phyloP scores from a whole-genome alignment of 2,888 invertebrate genomes.

The Pterostichus niger region DNA sequence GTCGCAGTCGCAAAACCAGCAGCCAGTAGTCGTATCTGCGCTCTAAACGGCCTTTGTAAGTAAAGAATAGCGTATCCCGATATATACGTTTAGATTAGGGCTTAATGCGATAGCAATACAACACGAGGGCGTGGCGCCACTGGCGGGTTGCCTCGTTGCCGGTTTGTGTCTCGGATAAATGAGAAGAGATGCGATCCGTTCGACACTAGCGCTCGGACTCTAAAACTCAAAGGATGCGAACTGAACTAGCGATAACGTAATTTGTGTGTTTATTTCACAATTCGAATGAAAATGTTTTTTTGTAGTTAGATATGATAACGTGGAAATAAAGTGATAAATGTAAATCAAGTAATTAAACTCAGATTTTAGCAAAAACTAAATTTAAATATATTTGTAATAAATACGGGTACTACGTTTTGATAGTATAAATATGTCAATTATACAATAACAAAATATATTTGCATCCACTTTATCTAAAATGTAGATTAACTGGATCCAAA shows the following conservation, averaged over 20 bases:
- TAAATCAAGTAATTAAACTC: neutral
- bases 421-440: too few relatives aligned
- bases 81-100: conserved; percentile 66
- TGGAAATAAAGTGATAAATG: conserved; percentile 10
- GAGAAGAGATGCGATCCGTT: conserved; percentile 57
- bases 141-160: neutral
- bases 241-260: conserved; percentile 46
- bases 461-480: too few relatives aligned
- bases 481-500: too few relatives aligned
- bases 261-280: conserved; percentile 56
- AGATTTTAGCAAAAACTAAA: too few relatives aligned
- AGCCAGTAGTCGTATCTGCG: conserved; percentile 48
- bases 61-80: conserved; percentile 65
- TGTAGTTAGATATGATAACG: conserved; percentile 11
- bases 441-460: too few relatives aligned
- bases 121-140: conserved; percentile 43
- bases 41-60: conserved; percentile 65
- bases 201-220: neutral
- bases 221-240: neutral
- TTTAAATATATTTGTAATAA: too few relatives aligned
- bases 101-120: conserved; percentile 66
- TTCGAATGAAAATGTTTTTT: conserved; percentile 8
- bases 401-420: too few relatives aligned
- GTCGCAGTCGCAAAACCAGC: conserved; percentile 2
- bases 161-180: conserved; percentile 35